phyloP scores from a whole-genome alignment of 2,797 vertebrate species.

The Mormyrus proboscirostris region DNA sequence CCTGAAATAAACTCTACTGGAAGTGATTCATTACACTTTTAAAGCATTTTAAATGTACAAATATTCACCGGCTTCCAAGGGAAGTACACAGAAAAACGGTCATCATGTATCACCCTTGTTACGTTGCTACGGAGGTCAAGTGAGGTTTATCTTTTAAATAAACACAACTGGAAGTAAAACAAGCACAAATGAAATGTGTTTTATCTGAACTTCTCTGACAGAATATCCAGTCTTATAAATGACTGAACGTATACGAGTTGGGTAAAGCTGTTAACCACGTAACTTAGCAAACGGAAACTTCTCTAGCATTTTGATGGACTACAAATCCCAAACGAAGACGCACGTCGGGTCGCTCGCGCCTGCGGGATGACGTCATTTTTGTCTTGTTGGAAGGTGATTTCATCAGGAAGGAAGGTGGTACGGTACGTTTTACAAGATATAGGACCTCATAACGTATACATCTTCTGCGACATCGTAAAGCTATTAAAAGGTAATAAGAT shows the following conservation, averaged over 20 bases:
- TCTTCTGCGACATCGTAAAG: slow-evolving; percentile 17
- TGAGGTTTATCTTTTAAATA: background rate
- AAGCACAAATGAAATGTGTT: background rate
- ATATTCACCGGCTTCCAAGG: background rate
- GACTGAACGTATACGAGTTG: background rate
- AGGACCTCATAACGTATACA: slow-evolving; percentile 27
- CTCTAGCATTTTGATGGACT: slow-evolving; percentile 23
- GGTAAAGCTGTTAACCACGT: background rate
- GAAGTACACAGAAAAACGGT: background rate
- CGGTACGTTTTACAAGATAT: background rate
- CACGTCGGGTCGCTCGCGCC: slow-evolving; percentile 27
- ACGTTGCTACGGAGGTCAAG: background rate
- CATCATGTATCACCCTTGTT: background rate
- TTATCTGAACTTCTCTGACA: background rate
- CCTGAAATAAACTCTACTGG: background rate
- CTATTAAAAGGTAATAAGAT: slow-evolving; percentile 40
- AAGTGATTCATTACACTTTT: background rate
- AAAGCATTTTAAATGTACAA: background rate
- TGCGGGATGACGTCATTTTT: slow-evolving; percentile 66
- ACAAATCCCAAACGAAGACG: slow-evolving; percentile 33
- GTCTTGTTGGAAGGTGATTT: slow-evolving; percentile 72
- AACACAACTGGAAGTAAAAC: background rate
- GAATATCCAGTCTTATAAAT: background rate
- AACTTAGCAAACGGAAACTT: background rate
- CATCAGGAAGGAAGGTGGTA: slow-evolving; percentile 14